Percentiles rank a stretch among this genome's conserved stretches.
phyloP scores from a whole-genome alignment of 2,113 vertebrate genomes.

The Lonchura striata region DNA sequence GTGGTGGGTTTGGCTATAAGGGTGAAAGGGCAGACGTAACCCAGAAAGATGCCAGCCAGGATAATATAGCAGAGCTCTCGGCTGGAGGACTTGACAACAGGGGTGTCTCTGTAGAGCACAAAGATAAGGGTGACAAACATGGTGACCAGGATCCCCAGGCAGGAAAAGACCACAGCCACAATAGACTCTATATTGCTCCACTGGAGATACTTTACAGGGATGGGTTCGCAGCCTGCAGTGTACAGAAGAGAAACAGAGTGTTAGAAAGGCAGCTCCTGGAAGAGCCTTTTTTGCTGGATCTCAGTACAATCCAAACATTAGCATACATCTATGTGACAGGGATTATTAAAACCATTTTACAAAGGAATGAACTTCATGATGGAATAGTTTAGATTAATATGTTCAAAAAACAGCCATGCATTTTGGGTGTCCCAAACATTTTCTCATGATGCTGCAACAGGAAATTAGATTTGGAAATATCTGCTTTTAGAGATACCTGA shows the following conservation, averaged over 20 bases:
- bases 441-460: neutral
- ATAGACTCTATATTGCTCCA: conserved; percentile 96
- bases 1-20: conserved; percentile 91
- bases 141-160: conserved; percentile 93
- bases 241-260: conserved; percentile 49
- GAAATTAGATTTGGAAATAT: neutral
- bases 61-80: conserved; percentile 98
- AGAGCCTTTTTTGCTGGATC: neutral
- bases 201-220: conserved; percentile 89
- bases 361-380: neutral
- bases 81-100: conserved; percentile 97
- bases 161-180: conserved; percentile 95
- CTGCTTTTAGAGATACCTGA: neutral
- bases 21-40: conserved; percentile 97
- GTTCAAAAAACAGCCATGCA: neutral
- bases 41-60: conserved; percentile 93
- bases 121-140: conserved; percentile 98
- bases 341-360: neutral
- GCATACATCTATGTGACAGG: neutral
- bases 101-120: conserved; percentile 95
- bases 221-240: conserved; percentile 84
- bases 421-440: neutral
- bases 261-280: neutral
- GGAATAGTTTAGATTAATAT: neutral
- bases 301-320: neutral